Evolutionary conservation across 2,113 vertebrate species (phyloP), one percentile per base, ranked within the genome.

Genomic region (Brienomyrus longianalis): DNA sequence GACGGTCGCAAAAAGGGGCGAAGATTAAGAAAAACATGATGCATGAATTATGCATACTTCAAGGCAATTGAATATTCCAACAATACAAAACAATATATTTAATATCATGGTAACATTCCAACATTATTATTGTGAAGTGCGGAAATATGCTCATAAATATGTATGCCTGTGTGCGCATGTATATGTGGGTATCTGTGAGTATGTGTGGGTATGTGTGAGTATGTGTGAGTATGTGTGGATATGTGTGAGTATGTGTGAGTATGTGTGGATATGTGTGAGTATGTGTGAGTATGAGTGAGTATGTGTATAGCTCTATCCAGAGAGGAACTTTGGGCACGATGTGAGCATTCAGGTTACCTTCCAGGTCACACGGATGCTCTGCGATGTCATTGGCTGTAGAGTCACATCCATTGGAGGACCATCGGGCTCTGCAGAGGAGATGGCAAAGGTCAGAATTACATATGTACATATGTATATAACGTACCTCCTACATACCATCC

Each of bases 351-450:
- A 45, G 47, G 90, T 93, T 94, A 99, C 98, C 97, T 99, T 99
- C 98, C 98, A 99, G 5, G 98, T 99, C 88, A 99, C 98, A 88
- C 99, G 97, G 92, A 99, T 99, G 93, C 98, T 99, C 94, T 99
- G 98, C 80, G 98, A 99, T 0, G 98, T 99, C 93, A 98, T 96
- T 0, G 98, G 97, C 94, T 98, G 97, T 93, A 99, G 93, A 91
- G 97, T 98, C 88, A 99, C 98, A 0, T 99, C 98, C 96, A 99
- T 97, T 0, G 98, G 98, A 27, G 98, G 98, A 15, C 98, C 98
- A 17, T 99, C 98, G 0, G 98, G 98, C 94, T 98, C 98, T 99
- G 93, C 0, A 0, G 62, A 21, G 31, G 87, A 83, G 27, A 50
- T 43, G 66, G 84, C 27, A 19, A 2, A 0, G 17, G 43, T 84